A percentile compares a stretch with the other conserved stretches of the same genome.
Conservation (phyloP, 2,113 vertebrate species). For the Xiphophorus maculatus region DNA sequence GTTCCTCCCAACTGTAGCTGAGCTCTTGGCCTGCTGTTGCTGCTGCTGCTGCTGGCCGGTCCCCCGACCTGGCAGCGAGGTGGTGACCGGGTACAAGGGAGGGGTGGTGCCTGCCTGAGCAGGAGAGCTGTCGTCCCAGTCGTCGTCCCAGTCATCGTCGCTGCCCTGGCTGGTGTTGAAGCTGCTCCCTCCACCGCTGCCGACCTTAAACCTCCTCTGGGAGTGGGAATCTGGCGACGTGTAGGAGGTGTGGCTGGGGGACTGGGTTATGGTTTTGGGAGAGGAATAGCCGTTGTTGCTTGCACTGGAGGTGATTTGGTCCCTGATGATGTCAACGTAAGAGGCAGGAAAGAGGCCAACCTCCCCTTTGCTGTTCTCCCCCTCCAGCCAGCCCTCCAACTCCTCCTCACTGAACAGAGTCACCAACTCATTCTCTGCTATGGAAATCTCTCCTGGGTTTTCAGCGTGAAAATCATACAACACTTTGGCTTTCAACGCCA, state of each 20-base stretch:
- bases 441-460: slow-evolving; percentile 93
- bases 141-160: slow-evolving; percentile 97
- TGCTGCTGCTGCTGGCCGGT: slow-evolving; percentile 64
- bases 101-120: slow-evolving; percentile 69
- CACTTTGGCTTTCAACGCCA: slow-evolving; percentile 90
- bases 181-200: slow-evolving; percentile 50
- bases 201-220: slow-evolving; percentile 53
- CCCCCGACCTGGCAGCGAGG: slow-evolving; percentile 75
- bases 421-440: slow-evolving; percentile 89
- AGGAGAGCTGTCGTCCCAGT: slow-evolving; percentile 91
- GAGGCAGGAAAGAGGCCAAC: slow-evolving; percentile 95
- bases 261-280: slow-evolving; percentile 48
- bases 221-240: slow-evolving; percentile 61
- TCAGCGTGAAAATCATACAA: slow-evolving; percentile 93
- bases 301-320: slow-evolving; percentile 58
- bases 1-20: slow-evolving; percentile 91
- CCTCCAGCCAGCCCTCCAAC: slow-evolving; percentile 94
- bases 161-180: slow-evolving; percentile 89
- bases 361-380: slow-evolving; percentile 90
- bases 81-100: slow-evolving; percentile 80
- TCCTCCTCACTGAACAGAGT: slow-evolving; percentile 91
- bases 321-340: slow-evolving; percentile 89
- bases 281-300: slow-evolving; percentile 70
- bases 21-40: slow-evolving; percentile 84
- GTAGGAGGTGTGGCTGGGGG: slow-evolving; percentile 64